These are phyloP conservation scores for Morpho helenor DNA, from an alignment of 2,888 invertebrate species.

Conservation along the genomic window DNA sequence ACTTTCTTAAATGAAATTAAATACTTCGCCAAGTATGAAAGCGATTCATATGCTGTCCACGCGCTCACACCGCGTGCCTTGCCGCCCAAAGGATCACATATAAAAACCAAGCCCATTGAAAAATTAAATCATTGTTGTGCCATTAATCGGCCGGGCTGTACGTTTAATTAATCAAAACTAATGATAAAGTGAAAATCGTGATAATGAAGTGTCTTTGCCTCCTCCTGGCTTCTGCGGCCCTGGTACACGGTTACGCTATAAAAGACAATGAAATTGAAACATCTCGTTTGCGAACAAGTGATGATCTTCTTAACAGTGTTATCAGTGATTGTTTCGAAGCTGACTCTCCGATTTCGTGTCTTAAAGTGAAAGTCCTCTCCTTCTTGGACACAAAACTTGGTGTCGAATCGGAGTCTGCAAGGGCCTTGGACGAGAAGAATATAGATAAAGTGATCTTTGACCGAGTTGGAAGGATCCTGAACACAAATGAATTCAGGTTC, in stretches of 20 bases:
- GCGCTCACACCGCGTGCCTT: constrained; percentile 61
- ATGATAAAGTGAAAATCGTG: constrained; percentile 60
- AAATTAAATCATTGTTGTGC: constrained; percentile 78
- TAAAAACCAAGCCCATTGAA: constrained; percentile 84
- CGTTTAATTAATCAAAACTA: constrained; percentile 70
- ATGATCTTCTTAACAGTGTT: constrained; percentile 84
- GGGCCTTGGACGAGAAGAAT: constrained; percentile 80
- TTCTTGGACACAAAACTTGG: constrained; percentile 86
- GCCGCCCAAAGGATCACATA: constrained; percentile 79
- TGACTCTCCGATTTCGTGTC: constrained; percentile 83
- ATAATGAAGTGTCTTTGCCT: constrained; percentile 76
- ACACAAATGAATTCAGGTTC: constrained; percentile 86
- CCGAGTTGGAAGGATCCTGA: constrained; percentile 84
- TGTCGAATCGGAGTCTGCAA: constrained; percentile 79
- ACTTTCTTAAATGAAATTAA: constrained; percentile 76
- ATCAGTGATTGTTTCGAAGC: constrained; percentile 85
- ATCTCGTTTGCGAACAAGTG: constrained; percentile 80
- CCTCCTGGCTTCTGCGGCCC: constrained; percentile 72
- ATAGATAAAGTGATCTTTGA: constrained; percentile 87
- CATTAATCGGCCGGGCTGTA: constrained; percentile 68
- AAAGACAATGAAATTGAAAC: constrained; percentile 78
- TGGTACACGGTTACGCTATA: constrained; percentile 70
- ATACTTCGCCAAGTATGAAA: constrained; percentile 68
- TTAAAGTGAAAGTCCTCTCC: constrained; percentile 87
- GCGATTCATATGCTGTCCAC: constrained; percentile 56